Conservation (phyloP, 2,113 vertebrate genomes). For the Microtus montanus region DNA sequence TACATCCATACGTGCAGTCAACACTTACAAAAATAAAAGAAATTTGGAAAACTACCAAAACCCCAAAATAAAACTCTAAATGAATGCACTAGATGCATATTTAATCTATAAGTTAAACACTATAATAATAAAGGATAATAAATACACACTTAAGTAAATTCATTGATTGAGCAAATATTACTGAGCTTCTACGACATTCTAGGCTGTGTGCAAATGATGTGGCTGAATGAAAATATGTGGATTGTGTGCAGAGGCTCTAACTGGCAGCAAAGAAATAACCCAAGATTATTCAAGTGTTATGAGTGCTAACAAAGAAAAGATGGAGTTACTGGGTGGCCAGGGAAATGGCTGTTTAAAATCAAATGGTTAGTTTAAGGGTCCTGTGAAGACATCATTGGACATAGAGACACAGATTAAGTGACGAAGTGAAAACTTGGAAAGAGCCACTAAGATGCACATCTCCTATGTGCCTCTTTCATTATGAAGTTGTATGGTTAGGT, state of each 20-base stretch:
- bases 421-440: background rate
- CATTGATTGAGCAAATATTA: conserved; percentile 15
- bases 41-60: background rate
- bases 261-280: conserved; percentile 33
- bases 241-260: background rate
- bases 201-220: background rate
- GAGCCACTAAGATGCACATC: background rate
- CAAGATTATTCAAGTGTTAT: background rate
- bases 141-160: background rate
- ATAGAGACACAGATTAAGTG: background rate
- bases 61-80: background rate
- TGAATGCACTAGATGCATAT: background rate
- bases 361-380: conserved; percentile 3
- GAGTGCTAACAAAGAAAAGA: background rate
- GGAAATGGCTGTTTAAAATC: background rate
- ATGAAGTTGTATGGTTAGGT: background rate
- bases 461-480: background rate
- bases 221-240: background rate
- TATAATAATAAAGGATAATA: background rate
- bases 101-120: background rate
- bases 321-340: background rate
- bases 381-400: background rate
- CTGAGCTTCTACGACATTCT: background rate
- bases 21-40: background rate
- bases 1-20: background rate